phyloP scores from a whole-genome alignment of 2,113 vertebrate species.

The Rhinoptilus africanus region DNA sequence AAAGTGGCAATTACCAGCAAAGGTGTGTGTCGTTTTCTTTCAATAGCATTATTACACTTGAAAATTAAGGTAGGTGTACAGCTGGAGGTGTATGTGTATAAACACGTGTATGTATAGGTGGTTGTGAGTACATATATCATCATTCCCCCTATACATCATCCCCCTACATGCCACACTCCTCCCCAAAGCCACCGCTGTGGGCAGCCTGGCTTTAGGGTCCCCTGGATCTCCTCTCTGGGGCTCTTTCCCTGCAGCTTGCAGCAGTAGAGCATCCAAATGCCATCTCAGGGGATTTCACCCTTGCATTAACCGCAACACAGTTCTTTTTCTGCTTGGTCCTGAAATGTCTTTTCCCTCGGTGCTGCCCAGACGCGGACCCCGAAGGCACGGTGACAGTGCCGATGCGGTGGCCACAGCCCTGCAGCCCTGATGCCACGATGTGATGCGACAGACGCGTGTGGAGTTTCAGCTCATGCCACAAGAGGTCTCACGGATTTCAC shows the following conservation, averaged over 20 bases:
- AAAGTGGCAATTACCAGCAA: background rate
- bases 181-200: rapidly evolving
- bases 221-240: rapidly evolving
- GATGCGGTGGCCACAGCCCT: background rate
- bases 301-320: rapidly evolving
- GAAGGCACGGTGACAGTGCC: rapidly evolving
- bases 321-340: background rate
- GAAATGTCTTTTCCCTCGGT: rapidly evolving
- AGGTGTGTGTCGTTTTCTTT: background rate
- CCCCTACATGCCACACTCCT: too few relatives aligned
- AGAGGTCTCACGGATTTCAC: conserved; percentile 29
- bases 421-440: rapidly evolving
- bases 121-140: background rate
- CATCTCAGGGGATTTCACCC: background rate
- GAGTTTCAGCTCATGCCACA: conserved; percentile 11
- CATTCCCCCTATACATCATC: background rate
- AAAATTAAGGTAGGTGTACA: background rate
- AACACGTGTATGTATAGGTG: background rate
- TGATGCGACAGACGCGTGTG: rapidly evolving
- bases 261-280: background rate
- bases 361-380: background rate
- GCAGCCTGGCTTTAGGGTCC: background rate
- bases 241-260: background rate
- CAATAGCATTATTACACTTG: background rate
- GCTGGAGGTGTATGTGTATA: background rate